Conservation (phyloP, 2,797 vertebrate genomes). For the Crenichthys baileyi region DNA sequence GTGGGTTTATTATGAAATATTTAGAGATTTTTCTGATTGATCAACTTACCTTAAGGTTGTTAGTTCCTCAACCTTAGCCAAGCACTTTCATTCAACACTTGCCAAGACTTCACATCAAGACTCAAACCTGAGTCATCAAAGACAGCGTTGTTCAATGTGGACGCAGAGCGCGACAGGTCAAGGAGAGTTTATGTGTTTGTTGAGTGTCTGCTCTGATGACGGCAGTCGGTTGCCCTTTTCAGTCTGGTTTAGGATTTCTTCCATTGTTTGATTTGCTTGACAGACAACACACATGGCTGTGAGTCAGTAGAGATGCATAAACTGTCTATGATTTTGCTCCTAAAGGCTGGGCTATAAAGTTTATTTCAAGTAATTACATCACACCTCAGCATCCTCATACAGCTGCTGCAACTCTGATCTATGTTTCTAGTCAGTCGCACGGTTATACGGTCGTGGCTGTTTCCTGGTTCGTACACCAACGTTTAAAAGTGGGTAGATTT, state of each 20-base stretch:
- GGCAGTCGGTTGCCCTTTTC: slow-evolving; percentile 27
- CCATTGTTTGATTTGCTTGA: slow-evolving; percentile 51
- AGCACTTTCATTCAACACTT: slow-evolving; percentile 10
- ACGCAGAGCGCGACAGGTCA: slow-evolving; percentile 48
- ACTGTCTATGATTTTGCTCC: slow-evolving; percentile 5
- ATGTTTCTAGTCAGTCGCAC: not conserved
- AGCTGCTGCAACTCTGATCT: not conserved
- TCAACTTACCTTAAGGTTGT: not conserved
- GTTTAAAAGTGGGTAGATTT: slow-evolving; percentile 3
- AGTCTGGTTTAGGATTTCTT: slow-evolving; percentile 30
- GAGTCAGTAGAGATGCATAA: slow-evolving; percentile 15
- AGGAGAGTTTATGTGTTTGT: slow-evolving; percentile 52
- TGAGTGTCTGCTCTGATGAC: slow-evolving; percentile 52
- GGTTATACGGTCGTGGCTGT: not conserved
- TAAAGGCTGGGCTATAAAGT: slow-evolving; percentile 5
- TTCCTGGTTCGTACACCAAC: not conserved
- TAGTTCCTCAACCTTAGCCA: not conserved
- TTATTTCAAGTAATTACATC: slow-evolving; percentile 22
- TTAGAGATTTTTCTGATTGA: not conserved
- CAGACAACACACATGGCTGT: slow-evolving; percentile 29
- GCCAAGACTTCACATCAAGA: slow-evolving; percentile 29
- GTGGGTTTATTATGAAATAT: not conserved
- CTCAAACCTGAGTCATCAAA: slow-evolving; percentile 63
- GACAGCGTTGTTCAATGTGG: slow-evolving; percentile 59
- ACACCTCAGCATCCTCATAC: slow-evolving; percentile 1